A percentile compares a stretch with the other conserved stretches of the same genome.
phyloP scores from a whole-genome alignment of 2,888 invertebrate species.

The Diabrotica balteata region DNA sequence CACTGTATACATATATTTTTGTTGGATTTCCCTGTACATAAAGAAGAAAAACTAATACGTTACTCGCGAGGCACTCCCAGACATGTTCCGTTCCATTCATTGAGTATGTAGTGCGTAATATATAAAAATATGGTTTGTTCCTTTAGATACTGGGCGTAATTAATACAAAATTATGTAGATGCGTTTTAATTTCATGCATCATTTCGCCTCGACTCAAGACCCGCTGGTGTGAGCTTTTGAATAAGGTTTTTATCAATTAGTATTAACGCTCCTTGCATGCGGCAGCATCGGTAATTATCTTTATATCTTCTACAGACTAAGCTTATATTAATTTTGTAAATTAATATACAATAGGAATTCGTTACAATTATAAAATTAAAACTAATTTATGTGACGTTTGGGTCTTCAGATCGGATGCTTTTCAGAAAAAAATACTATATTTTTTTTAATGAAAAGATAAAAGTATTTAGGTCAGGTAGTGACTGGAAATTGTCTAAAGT shows the following conservation, averaged over 20 bases:
- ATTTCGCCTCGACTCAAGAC: constrained; percentile 2
- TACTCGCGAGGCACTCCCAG: constrained; percentile 29
- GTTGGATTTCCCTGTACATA: background rate
- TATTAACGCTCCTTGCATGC: background rate
- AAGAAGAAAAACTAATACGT: constrained; percentile 4
- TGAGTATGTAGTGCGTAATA: constrained; percentile 30
- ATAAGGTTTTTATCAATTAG: constrained; percentile 7
- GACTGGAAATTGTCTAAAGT: too few relatives aligned
- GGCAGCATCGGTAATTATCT: too few relatives aligned
- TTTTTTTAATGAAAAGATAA: too few relatives aligned
- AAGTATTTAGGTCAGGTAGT: too few relatives aligned
- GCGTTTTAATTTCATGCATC: constrained; percentile 25
- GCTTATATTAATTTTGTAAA: too few relatives aligned
- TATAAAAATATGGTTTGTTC: constrained; percentile 24
- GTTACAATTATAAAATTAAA: too few relatives aligned
- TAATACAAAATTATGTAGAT: constrained; percentile 21
- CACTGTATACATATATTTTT: too few relatives aligned
- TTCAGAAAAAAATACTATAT: too few relatives aligned
- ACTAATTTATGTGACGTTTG: too few relatives aligned
- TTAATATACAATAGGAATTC: too few relatives aligned
- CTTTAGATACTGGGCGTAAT: constrained; percentile 6
- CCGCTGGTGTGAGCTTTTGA: constrained; percentile 2
- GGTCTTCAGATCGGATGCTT: too few relatives aligned
- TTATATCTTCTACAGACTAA: too few relatives aligned
- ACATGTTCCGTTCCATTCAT: constrained; percentile 36